Percentiles rank a stretch among this genome's conserved stretches.
phyloP scores from a whole-genome alignment of 1,140 invertebrate species.

The Antheraea pernyi region DNA sequence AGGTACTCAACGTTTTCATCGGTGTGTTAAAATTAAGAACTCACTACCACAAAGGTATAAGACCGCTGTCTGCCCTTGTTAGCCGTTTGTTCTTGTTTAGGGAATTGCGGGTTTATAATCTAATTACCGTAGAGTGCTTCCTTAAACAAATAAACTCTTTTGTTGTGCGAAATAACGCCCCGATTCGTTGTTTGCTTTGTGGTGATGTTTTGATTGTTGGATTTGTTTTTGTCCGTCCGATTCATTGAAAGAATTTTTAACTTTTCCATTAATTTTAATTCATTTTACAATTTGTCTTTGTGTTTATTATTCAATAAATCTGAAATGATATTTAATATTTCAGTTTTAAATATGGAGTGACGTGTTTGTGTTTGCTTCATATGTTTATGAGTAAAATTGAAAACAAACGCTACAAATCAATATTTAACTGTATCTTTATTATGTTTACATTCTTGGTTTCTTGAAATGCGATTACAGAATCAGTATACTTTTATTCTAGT shows the following conservation, averaged over 20 bases:
- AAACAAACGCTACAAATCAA: no score
- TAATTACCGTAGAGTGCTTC: constrained; percentile 55
- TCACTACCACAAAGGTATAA: background rate
- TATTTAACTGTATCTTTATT: no score
- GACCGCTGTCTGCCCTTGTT: constrained; percentile 23
- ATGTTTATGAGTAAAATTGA: no score
- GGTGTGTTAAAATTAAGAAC: background rate
- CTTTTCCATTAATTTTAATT: background rate
- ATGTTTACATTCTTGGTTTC: no score
- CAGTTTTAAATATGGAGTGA: no score
- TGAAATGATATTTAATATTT: no score
- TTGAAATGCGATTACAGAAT: no score
- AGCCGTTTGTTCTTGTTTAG: constrained; percentile 22
- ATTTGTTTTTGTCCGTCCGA: background rate
- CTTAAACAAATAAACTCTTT: constrained; percentile 51
- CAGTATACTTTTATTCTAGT: no score
- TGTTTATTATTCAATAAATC: no score
- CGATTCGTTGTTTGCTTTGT: constrained; percentile 28
- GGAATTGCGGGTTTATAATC: constrained; percentile 35
- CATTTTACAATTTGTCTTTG: background rate
- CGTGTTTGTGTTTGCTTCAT: no score
- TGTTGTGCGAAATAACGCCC: constrained; percentile 40
- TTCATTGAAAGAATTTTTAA: background rate
- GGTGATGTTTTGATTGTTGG: constrained; percentile 17
- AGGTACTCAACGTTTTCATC: background rate